phyloP scores from a whole-genome alignment of 2,797 vertebrate genomes.

The Steatocranus sp. region DNA sequence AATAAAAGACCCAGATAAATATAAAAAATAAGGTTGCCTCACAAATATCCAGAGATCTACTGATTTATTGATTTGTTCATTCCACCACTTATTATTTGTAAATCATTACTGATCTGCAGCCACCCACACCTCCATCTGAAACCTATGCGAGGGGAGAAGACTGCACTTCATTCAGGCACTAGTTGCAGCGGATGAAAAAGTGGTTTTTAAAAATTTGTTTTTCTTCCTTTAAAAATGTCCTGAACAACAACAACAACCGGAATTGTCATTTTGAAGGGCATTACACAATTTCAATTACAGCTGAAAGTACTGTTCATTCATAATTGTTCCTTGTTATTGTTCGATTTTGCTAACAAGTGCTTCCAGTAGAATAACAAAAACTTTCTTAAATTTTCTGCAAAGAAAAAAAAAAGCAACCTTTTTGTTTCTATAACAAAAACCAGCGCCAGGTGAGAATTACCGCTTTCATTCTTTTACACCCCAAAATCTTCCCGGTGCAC shows the following conservation, averaged over 20 bases:
- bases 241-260: not conserved
- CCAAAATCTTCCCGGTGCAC: slow-evolving; percentile 38
- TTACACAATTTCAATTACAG: not conserved
- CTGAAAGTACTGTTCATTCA: not conserved
- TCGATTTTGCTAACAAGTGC: not conserved
- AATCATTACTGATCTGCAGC: slow-evolving; percentile 70
- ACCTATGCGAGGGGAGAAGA: not conserved
- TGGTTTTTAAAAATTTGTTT: slow-evolving; percentile 5
- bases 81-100: slow-evolving; percentile 77
- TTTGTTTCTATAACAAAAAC: slow-evolving; percentile 4
- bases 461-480: slow-evolving; percentile 17
- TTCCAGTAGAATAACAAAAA: not conserved
- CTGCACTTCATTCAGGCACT: not conserved
- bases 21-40: slow-evolving; percentile 68
- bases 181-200: slow-evolving; percentile 1
- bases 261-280: not conserved
- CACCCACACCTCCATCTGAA: slow-evolving; percentile 48
- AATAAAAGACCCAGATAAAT: slow-evolving; percentile 75
- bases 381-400: not conserved
- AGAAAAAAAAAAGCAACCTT: not conserved
- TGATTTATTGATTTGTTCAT: slow-evolving; percentile 81
- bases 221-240: not conserved
- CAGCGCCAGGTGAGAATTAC: slow-evolving; percentile 17
- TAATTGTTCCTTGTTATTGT: not conserved
- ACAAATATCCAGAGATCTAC: slow-evolving; percentile 71